Conservation (phyloP, 2,888 invertebrate genomes). For the Thysanoteuthis rhombus region DNA sequence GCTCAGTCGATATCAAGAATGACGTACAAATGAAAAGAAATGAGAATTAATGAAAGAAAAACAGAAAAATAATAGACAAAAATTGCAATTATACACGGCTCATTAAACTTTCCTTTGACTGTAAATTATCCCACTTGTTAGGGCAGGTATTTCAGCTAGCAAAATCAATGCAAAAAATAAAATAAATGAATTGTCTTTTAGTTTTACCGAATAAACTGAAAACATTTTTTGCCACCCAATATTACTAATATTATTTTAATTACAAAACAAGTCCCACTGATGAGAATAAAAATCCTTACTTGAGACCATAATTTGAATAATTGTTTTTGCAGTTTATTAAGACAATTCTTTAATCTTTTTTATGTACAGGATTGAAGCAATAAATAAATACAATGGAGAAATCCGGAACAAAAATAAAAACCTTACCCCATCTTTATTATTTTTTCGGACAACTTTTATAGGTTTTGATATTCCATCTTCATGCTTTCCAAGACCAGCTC, state of each 20-base stretch:
- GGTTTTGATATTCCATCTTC: constrained; percentile 81
- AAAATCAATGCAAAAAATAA: no score
- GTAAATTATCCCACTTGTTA: no score
- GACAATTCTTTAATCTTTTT: not conserved
- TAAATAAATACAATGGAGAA: not conserved
- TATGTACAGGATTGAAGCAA: not conserved
- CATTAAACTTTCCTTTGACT: no score
- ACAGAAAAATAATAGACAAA: no score
- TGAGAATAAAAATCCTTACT: not conserved
- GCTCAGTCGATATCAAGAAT: no score
- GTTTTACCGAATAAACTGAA: no score
- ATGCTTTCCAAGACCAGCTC: constrained; percentile 83
- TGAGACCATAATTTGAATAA: not conserved
- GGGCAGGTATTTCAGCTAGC: no score
- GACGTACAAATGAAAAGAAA: no score
- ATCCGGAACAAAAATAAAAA: not conserved
- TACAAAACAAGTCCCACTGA: not conserved
- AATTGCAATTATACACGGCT: no score
- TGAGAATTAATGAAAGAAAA: no score
- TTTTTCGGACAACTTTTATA: constrained; percentile 81
- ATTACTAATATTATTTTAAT: not conserved
- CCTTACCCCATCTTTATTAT: constrained; percentile 72
- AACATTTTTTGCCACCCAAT: no score
- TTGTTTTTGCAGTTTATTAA: not conserved
- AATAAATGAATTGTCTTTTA: no score